Conservation (phyloP, 2,888 invertebrate species). For the Drosophila imparisetae region DNA sequence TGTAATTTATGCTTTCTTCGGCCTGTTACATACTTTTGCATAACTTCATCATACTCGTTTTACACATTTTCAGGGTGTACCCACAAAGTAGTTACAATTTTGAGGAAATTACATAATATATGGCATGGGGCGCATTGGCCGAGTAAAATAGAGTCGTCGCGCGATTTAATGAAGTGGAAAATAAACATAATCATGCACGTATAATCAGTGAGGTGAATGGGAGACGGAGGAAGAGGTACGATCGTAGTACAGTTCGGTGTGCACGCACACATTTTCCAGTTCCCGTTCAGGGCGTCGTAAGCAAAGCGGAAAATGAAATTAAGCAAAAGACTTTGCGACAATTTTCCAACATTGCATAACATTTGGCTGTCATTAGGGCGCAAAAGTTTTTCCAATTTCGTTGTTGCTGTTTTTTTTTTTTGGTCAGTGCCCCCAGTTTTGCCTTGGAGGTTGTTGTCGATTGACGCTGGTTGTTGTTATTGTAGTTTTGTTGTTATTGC, state of each 20-base stretch:
- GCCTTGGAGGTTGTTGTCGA: conserved; percentile 3
- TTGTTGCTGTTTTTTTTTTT: conserved; percentile 29
- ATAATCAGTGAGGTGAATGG: conserved; percentile 38
- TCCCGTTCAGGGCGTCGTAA: conserved; percentile 45
- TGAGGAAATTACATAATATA: conserved; percentile 73
- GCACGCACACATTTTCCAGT: conserved; percentile 15
- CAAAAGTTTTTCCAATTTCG: conserved; percentile 24
- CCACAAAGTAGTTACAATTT: conserved; percentile 64
- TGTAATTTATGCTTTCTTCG: neutral
- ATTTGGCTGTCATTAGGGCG: conserved; percentile 34
- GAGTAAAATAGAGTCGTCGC: conserved; percentile 53
- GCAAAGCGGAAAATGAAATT: conserved; percentile 72
- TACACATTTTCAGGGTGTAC: conserved; percentile 5
- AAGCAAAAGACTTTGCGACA: conserved; percentile 62
- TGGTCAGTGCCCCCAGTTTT: conserved; percentile 51
- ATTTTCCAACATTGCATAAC: conserved; percentile 68
- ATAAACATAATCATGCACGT: conserved; percentile 68
- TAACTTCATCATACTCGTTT: neutral
- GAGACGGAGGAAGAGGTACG: conserved; percentile 3
- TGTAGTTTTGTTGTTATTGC: conserved; percentile 19
- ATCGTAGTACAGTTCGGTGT: conserved; percentile 6
- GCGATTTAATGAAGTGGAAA: conserved; percentile 75
- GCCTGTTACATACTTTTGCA: neutral
- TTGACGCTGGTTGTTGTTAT: neutral
- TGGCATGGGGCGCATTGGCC: conserved; percentile 42